These are phyloP conservation scores for Epicampocera succincta DNA, from an alignment of 2,888 invertebrate genomes.

Conservation along the genomic window DNA sequence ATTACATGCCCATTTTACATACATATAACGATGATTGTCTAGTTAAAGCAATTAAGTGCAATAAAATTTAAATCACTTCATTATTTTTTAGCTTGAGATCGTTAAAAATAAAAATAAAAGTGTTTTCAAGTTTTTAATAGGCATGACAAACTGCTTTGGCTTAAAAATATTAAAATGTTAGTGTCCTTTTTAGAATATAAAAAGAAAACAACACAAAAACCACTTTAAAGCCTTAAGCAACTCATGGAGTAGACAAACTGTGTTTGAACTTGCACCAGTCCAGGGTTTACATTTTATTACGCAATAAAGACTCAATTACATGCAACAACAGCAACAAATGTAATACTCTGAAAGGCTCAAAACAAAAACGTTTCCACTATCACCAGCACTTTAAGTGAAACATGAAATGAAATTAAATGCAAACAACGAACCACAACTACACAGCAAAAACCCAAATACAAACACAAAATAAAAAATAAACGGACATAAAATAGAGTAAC, in stretches of 20 bases:
- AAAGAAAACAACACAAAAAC: neutral
- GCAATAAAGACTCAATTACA: slow-evolving; percentile 10
- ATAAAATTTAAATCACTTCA: no score
- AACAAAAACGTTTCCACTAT: neutral
- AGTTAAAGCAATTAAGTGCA: no score
- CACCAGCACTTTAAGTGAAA: slow-evolving; percentile 24
- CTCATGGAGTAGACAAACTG: slow-evolving; percentile 4
- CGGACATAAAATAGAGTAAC: neutral
- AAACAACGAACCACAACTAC: slow-evolving; percentile 20
- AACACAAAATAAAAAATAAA: neutral
- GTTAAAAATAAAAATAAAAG: no score
- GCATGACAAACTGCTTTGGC: no score
- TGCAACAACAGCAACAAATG: slow-evolving; percentile 9
- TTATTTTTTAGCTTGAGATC: no score
- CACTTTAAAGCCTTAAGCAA: slow-evolving; percentile 8
- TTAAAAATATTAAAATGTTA: no score
- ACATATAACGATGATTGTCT: no score
- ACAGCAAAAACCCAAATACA: neutral
- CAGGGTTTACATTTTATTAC: neutral
- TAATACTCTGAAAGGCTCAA: neutral
- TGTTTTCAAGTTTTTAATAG: neutral
- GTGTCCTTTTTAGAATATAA: neutral
- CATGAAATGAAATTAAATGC: slow-evolving; percentile 34
- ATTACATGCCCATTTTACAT: no score
- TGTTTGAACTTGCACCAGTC: neutral